These are phyloP conservation scores for Melanotaenia boesemani DNA, from an alignment of 2,797 vertebrate genomes.

Conservation along the genomic window DNA sequence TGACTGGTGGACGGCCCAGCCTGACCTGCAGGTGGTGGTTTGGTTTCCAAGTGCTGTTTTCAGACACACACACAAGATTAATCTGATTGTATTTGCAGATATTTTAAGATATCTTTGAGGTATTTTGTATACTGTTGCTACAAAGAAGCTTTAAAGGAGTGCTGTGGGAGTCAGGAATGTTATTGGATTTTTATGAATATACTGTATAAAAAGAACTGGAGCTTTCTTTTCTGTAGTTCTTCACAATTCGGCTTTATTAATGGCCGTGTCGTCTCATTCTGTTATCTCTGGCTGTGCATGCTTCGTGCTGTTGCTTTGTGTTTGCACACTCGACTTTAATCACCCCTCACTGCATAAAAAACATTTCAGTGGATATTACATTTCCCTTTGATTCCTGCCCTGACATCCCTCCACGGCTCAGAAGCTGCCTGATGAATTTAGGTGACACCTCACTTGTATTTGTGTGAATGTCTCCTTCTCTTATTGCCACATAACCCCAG, in stretches of 20 bases:
- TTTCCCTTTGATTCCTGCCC: constrained; percentile 19
- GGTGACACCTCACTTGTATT: constrained; percentile 15
- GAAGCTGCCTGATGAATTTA: constrained; percentile 3
- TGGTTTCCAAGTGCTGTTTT: constrained; percentile 49
- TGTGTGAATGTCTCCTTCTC: constrained; percentile 16
- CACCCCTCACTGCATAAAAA: constrained; percentile 1
- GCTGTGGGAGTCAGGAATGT: neutral
- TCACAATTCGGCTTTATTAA: neutral
- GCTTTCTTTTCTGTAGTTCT: neutral
- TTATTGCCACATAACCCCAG: constrained; percentile 45
- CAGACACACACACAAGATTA: constrained; percentile 20
- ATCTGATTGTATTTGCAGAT: neutral
- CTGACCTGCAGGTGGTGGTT: constrained; percentile 51
- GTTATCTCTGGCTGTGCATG: neutral
- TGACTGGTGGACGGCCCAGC: constrained; percentile 63
- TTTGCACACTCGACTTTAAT: constrained; percentile 7
- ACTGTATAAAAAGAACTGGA: neutral
- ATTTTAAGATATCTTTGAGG: neutral
- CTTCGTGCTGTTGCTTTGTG: neutral
- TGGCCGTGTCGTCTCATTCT: neutral
- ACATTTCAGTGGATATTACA: constrained; percentile 4
- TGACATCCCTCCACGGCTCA: neutral
- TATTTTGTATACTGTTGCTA: neutral
- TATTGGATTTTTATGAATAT: neutral
- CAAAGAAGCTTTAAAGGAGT: neutral